Percentiles rank a stretch among this genome's conserved stretches.
Evolutionary conservation across 2,888 invertebrate genomes (phyloP).

Genomic region (Doris montereyensis): DNA sequence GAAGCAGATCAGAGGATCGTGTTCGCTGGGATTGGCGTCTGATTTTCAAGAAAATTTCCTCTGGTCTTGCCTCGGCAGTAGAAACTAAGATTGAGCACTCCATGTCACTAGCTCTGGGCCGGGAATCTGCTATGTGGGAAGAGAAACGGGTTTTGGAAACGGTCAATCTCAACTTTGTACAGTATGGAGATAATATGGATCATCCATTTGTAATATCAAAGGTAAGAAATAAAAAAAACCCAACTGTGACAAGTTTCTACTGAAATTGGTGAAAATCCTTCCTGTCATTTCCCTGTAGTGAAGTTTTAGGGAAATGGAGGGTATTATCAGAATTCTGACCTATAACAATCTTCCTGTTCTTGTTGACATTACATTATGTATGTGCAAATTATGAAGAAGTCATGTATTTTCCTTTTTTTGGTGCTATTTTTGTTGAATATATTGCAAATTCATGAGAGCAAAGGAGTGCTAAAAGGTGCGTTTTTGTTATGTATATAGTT

Average conservation of each 20-base stretch:
- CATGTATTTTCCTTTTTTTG: no score
- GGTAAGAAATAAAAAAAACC: slow-evolving; percentile 48
- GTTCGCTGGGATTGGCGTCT: slow-evolving; percentile 67
- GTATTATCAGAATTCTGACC: no score
- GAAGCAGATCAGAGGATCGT: slow-evolving; percentile 60
- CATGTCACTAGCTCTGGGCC: slow-evolving; percentile 49
- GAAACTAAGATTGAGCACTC: slow-evolving; percentile 55
- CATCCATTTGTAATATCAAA: slow-evolving; percentile 63
- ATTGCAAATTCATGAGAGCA: no score
- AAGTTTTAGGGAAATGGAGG: no score
- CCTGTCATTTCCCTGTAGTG: no score
- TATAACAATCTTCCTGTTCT: no score
- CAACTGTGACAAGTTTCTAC: background rate
- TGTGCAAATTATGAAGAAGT: no score
- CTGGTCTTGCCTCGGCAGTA: slow-evolving; percentile 60
- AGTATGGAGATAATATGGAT: slow-evolving; percentile 63
- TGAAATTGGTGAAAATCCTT: background rate
- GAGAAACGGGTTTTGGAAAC: slow-evolving; percentile 50
- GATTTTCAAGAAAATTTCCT: slow-evolving; percentile 63
- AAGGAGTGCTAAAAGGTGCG: no score
- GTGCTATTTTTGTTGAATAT: no score
- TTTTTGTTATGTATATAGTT: no score
- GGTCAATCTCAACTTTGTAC: slow-evolving; percentile 47
- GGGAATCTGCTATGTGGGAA: slow-evolving; percentile 54
- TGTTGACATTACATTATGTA: no score